Percentiles rank a stretch among this genome's conserved stretches.
phyloP scores from a whole-genome alignment of 2,888 invertebrate species.

The Ctena decussata region DNA sequence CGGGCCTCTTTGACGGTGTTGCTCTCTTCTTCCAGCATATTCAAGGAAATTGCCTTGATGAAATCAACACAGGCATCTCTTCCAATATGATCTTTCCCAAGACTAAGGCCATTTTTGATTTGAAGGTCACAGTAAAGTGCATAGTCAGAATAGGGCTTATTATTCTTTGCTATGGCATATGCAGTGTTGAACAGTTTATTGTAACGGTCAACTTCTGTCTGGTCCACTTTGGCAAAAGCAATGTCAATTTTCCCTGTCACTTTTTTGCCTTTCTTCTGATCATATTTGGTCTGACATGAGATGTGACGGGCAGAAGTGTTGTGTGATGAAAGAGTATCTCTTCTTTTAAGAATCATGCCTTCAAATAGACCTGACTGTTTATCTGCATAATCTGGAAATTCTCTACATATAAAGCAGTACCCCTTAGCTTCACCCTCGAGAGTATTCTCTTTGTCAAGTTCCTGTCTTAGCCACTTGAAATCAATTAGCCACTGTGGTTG shows the following conservation, averaged over 20 bases:
- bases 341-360: not conserved
- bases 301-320: not conserved
- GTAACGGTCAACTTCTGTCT: not conserved
- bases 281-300: not conserved
- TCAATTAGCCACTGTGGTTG: not conserved
- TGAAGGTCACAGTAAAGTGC: too few relatives aligned
- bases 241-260: not conserved
- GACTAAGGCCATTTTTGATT: not conserved
- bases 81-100: not conserved
- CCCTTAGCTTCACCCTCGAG: not conserved
- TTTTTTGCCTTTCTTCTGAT: not conserved
- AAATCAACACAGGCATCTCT: slow-evolving; percentile 6
- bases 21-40: not conserved
- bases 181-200: slow-evolving; percentile 11
- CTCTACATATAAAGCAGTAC: not conserved
- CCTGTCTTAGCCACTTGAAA: not conserved
- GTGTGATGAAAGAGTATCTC: slow-evolving; percentile 3
- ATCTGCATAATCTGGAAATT: not conserved
- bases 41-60: not conserved
- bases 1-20: not conserved
- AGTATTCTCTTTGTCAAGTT: not conserved
- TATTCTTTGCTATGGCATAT: slow-evolving; percentile 10
- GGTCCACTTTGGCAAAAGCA: slow-evolving; percentile 6
- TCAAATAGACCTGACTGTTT: not conserved
- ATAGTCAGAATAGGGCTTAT: slow-evolving; percentile 1